Percentiles rank a stretch among this genome's conserved stretches.
Evolutionary conservation across 2,113 vertebrate species (phyloP).

Genomic region (Lamprotornis superbus): DNA sequence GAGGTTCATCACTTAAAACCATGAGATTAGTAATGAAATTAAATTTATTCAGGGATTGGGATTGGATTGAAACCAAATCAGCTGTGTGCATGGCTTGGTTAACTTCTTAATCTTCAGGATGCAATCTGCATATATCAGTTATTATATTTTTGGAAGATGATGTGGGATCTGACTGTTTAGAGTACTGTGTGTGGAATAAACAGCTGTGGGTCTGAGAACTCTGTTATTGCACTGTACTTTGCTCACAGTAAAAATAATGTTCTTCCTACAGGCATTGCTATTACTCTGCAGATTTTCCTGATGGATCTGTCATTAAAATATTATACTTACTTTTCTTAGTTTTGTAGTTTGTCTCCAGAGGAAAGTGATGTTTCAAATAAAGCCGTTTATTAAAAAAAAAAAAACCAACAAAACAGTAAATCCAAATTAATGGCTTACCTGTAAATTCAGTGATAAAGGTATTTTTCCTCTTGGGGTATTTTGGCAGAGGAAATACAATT

Average conservation of each 20-base stretch:
- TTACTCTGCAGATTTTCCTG: not conserved
- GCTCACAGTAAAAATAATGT: not conserved
- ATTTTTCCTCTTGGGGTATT: not conserved
- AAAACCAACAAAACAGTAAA: not conserved
- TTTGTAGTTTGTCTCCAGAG: not conserved
- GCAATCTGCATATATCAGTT: not conserved
- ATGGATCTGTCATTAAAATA: not conserved
- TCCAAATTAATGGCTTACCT: not conserved
- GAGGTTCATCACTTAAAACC: not conserved
- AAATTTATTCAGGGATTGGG: not conserved
- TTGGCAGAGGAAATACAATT: not conserved
- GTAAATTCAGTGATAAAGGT: constrained; percentile 10
- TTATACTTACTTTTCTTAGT: not conserved
- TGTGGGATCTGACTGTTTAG: not conserved
- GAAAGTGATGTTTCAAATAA: not conserved
- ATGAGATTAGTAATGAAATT: not conserved
- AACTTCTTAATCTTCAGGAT: not conserved
- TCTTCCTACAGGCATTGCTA: not conserved
- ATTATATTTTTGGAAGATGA: not conserved
- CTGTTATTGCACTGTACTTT: not conserved
- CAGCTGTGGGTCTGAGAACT: not conserved
- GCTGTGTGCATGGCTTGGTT: not conserved
- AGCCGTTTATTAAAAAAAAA: not conserved
- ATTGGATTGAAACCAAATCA: not conserved
- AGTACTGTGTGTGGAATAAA: not conserved